phyloP scores from a whole-genome alignment of 53 echinoderm and acorn worm genomes.

The Pentamera pediparva region DNA sequence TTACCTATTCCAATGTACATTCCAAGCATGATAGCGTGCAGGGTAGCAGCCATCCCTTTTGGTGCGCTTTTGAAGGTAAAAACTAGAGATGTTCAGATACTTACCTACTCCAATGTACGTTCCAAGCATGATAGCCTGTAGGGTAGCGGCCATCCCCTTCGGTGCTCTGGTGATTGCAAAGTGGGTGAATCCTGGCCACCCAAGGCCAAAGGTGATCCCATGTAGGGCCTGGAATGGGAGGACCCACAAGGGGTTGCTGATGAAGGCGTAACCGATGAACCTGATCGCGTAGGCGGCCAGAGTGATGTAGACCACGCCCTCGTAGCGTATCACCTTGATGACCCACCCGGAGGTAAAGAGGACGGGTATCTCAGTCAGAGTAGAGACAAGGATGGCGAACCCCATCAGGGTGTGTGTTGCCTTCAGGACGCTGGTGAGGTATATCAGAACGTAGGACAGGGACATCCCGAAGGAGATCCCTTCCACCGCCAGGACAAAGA shows the following conservation, averaged over 20 bases:
- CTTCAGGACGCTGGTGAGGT: conserved; percentile 53
- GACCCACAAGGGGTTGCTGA: conserved; percentile 71
- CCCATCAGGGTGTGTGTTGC: conserved; percentile 70
- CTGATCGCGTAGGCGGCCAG: conserved; percentile 61
- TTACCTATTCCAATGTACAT: conserved; percentile 79
- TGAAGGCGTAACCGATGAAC: conserved; percentile 69
- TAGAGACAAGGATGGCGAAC: conserved; percentile 54
- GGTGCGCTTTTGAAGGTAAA: conserved; percentile 74
- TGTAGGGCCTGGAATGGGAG: conserved; percentile 76
- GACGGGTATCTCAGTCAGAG: conserved; percentile 71
- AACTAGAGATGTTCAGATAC: too few relatives aligned
- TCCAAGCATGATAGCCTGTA: conserved; percentile 67
- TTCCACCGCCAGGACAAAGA: conserved; percentile 19
- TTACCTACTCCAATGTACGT: conserved; percentile 79
- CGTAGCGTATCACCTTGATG: conserved; percentile 62
- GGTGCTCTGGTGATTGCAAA: conserved; percentile 75
- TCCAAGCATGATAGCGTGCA: conserved; percentile 67
- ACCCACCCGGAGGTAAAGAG: conserved; percentile 73
- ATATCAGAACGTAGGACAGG: conserved; percentile 66
- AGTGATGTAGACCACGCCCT: conserved; percentile 49
- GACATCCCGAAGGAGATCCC: conserved; percentile 79
- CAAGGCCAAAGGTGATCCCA: conserved; percentile 79
- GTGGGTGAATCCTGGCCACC: conserved; percentile 74
- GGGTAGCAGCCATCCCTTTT: conserved; percentile 82
- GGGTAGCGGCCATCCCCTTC: conserved; percentile 78